Conservation (phyloP, 2,113 vertebrate genomes). For the Zapus hudsonius region DNA sequence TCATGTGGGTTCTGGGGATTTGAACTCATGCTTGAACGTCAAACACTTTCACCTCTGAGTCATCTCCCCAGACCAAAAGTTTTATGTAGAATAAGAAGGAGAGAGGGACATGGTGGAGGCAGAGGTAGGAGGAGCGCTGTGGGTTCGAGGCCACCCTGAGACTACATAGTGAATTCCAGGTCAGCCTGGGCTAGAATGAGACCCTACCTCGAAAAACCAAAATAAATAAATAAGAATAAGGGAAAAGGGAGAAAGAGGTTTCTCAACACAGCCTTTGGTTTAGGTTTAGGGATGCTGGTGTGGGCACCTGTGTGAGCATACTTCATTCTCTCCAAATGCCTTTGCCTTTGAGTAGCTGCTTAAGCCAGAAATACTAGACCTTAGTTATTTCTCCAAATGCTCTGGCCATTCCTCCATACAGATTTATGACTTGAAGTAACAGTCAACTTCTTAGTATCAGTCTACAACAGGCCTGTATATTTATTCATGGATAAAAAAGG, state of each 20-base stretch:
- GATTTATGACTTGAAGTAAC: not conserved
- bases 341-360: conserved; percentile 27
- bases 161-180: too few relatives aligned
- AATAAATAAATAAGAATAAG: not conserved
- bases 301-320: fast-evolving
- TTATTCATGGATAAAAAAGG: not conserved
- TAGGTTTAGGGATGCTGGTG: not conserved
- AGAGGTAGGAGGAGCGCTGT: too few relatives aligned
- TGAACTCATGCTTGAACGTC: too few relatives aligned
- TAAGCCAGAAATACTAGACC: not conserved
- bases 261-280: not conserved
- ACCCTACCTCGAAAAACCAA: too few relatives aligned
- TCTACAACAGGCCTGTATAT: not conserved
- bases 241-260: not conserved
- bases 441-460: not conserved
- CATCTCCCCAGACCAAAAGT: too few relatives aligned
- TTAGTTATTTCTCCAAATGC: not conserved
- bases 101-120: too few relatives aligned
- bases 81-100: too few relatives aligned
- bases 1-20: too few relatives aligned
- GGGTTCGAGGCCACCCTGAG: too few relatives aligned
- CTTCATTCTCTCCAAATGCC: not conserved
- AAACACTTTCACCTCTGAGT: too few relatives aligned
- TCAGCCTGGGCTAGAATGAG: too few relatives aligned
- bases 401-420: not conserved